Base-by-base conservation (phyloP, 2,797 vertebrate genomes). In the Microchirus variegatus region DNA sequence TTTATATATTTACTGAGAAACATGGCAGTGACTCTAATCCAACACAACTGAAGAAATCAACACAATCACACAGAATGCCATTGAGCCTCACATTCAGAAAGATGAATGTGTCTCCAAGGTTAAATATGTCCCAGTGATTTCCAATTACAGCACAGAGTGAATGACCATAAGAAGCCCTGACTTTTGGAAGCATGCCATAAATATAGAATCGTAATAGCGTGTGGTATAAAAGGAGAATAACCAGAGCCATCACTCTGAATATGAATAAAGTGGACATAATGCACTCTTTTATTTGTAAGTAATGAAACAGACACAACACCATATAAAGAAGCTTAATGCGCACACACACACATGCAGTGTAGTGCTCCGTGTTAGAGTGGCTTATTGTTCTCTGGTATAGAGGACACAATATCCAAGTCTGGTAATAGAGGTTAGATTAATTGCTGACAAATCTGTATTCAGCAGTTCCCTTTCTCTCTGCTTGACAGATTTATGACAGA, bases 371-470 rank as follows among this genome's bases (percentile, higher is more conserved):
- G 60, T 80, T 78, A 59, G 81, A 91, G 88, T 78, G 84, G 70
- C 78, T 82, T 72, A 83, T 91, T 92, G 91, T 91, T 86, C 87
- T 81, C 78, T 70, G 58, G 63, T 49, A 69, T 64, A 70, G 76
- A 79, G 78, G 69, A 76, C 77, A 83, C 87, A 88, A 88, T 87
- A 87, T 89, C 87, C 90, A 81, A 79, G 85, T 80, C 89, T 90
- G 63, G 90, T 92, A 92, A 93, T 89, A 43, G 66, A 92, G 87
- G 89, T 90, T 91, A 93, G 92, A 94, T 92, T 91, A 93, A 94
- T 94, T 92, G 92, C 91, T 91, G 92, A 89, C 81, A 90, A 79
- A 82, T 91, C 92, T 89, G 77, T 87, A 90, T 90, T 93, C 88
- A 92, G 92, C 88, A 85, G 84, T 90, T 87, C 86, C 87, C 81